Evolutionary conservation across 2,888 invertebrate species (phyloP), one percentile per base, ranked within the genome.

Genomic region (Thereva nobilitata): DNA sequence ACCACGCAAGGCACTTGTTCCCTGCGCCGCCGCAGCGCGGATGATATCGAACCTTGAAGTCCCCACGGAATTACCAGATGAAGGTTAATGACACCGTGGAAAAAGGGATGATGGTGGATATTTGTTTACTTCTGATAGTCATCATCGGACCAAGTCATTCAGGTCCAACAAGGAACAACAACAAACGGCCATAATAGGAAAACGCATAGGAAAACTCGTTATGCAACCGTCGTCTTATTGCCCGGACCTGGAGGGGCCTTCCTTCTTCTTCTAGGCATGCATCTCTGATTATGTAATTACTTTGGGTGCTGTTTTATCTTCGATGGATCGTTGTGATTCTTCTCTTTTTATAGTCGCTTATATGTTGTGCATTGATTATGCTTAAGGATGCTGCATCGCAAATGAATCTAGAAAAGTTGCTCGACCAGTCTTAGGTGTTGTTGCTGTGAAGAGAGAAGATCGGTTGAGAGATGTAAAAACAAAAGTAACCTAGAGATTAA

Each of bases 211-310:
- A 38, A 57, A 68, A 68, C 67, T 64, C 67, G 64, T 68, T 68
- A 68, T 64, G 67, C 65, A 68, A 68, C 64, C 53, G 40, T n/a
- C 59, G 38, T 59, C 59, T n/a, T 44, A 2, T 2, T 23, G 23
- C 23, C 23, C 23, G 23, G 23, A 23, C 23, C 23, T 2, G 23
- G 23, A 23, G 23, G 23, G 23, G 1, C 34, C 6, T 56, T 65
- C 23, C 12, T 10, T 3, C 9, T 50, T 40, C 42, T 38, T 44
- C 64, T 8, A 34, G 37, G 57, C 57, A 23, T 45, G 56, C 56
- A 64, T 55, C 54, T 57, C 55, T 67, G 56, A 67, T 67, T 67
- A 67, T 47, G 52, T 67, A 67, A 67, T 64, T 67, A 64, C 57
- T 47, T 47, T 44, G 23, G 50, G 37, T 49, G 67, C 37, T 45